Percentiles rank a stretch among this genome's conserved stretches.
phyloP scores from a whole-genome alignment of 2,888 invertebrate species.

The Fabriciana adippe region DNA sequence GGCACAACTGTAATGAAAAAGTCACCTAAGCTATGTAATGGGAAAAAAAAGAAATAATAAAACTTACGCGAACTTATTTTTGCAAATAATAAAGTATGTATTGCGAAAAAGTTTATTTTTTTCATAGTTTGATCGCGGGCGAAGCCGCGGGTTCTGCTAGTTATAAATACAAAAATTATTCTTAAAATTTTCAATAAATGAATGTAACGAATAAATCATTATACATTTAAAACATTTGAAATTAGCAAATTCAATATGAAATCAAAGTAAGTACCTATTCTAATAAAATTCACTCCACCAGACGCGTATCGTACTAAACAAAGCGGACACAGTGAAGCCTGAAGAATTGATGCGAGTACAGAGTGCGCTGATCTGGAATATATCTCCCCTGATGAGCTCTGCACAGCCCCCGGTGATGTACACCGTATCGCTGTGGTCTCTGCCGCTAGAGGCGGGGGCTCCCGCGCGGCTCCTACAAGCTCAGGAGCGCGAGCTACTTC shows the following conservation, averaged over 20 bases:
- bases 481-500: conserved; percentile 93
- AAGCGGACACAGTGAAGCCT: conserved; percentile 95
- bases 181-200: no score
- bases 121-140: no score
- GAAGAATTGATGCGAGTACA: conserved; percentile 97
- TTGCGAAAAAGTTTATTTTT: no score
- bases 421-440: conserved; percentile 93
- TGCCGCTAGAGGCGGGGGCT: conserved; percentile 91
- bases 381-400: conserved; percentile 97
- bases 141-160: no score
- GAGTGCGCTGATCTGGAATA: conserved; percentile 97
- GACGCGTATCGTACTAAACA: conserved; percentile 96
- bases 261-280: no score
- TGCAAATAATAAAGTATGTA: no score
- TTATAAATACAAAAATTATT: neutral
- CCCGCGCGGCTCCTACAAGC: conserved; percentile 91
- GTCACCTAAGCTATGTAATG: no score
- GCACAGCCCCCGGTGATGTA: conserved; percentile 97
- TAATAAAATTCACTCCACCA: conserved; percentile 52
- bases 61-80: no score
- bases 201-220: no score
- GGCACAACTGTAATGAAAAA: no score
- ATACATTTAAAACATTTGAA: neutral
- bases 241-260: neutral
- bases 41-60: no score